Conservation (phyloP, 2,888 invertebrate genomes). For the Gandaritis pyraliata region DNA sequence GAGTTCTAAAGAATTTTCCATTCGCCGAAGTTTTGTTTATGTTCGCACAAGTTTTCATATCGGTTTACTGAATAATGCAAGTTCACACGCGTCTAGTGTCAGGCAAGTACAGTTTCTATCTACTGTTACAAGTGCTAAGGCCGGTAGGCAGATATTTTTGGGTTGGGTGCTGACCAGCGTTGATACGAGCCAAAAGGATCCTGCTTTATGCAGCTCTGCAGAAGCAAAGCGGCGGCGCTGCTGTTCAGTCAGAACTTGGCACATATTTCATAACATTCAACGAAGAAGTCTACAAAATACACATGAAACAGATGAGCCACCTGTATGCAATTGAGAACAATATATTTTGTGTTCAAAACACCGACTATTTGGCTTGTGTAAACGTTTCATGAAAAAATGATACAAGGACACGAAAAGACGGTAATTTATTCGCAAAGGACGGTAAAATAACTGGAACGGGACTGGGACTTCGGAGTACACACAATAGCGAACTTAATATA, state of each 20-base stretch:
- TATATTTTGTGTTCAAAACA: too few relatives aligned
- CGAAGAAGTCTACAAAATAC: too few relatives aligned
- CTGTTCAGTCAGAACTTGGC: too few relatives aligned
- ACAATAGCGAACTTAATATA: conserved; percentile 41
- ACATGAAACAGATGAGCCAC: too few relatives aligned
- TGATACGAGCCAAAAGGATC: too few relatives aligned
- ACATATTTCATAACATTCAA: too few relatives aligned
- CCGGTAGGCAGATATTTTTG: too few relatives aligned
- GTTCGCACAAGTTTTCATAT: conserved; percentile 4
- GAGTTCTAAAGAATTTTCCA: conserved; percentile 7
- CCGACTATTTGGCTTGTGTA: background rate
- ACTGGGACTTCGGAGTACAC: conserved; percentile 11
- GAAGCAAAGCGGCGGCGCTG: too few relatives aligned
- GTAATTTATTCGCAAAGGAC: conserved; percentile 14
- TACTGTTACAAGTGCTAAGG: background rate
- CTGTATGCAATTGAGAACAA: too few relatives aligned
- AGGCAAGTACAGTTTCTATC: background rate
- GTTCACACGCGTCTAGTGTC: conserved; percentile 1
- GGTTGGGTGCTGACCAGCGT: too few relatives aligned
- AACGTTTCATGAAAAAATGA: conserved; percentile 2
- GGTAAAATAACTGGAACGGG: conserved; percentile 4
- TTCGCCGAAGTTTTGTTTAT: conserved; percentile 4
- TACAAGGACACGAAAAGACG: background rate
- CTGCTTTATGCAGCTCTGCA: too few relatives aligned
- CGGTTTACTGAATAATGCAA: conserved; percentile 1